Base-by-base conservation (phyloP, 2,888 invertebrate genomes). In the Apotomis capreana region DNA sequence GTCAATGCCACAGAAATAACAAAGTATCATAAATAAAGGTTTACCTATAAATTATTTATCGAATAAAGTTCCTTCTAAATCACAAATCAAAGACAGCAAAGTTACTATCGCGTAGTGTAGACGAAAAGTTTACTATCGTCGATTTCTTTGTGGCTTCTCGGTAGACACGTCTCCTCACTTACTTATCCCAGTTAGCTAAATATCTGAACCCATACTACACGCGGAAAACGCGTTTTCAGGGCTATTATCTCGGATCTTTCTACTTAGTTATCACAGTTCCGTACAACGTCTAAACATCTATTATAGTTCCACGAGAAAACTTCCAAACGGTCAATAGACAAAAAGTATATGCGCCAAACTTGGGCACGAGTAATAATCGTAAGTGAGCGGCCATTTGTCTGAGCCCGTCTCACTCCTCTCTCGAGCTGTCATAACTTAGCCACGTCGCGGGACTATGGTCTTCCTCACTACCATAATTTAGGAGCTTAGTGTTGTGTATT, bases 301-400 rank as follows among this genome's bases (percentile, higher is more conserved):
- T 40, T 40, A 40, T 54, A 54, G 13, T 40, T 55, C 44, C 4
- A n/a, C 54, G 13, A 54, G 13, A 49, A 49, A 49, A 49, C 49
- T 49, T 13, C 12, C 9, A 9, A 46, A 15, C n/a, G 65, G 65
- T 57, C 65, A 65, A 44, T 54, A 55, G 64, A 46, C 36, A 26
- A 46, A 49, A 64, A 57, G 46, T 57, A 4, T 13, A 4, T 13
- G 54, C 54, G 49, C 6, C 40, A 5, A 64, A 64, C 52, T 65
- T 57, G 9, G 46, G 54, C 55, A 36, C 55, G 55, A 65, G 65
- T 57, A 57, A 65, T 65, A 65, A 57, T 44, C 26, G 46, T 57
- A 57, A 65, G 65, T 65, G 65, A 65, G 26, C 2, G 26, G 26
- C 26, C 26, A 26, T 26, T 26, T 26, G 26, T 26, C 26, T 26